Conservation (phyloP, 2,888 invertebrate species). For the Hipparchia semele region DNA sequence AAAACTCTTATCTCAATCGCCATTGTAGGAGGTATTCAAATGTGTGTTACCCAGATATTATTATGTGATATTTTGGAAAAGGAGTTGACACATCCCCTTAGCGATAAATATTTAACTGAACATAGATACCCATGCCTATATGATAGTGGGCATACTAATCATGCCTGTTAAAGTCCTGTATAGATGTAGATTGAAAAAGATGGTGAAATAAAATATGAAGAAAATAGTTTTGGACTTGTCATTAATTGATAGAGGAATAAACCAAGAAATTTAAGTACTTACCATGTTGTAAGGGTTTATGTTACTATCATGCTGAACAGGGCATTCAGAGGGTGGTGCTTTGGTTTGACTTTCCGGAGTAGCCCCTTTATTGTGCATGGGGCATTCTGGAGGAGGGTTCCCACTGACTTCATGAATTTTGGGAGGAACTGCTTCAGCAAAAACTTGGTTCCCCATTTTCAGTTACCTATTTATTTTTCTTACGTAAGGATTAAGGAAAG, state of each 20-base stretch:
- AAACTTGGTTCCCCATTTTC: constrained; percentile 74
- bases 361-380: constrained; percentile 88
- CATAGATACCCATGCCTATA: no score
- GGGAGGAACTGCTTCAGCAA: constrained; percentile 59
- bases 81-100: no score
- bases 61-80: no score
- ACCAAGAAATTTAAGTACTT: constrained; percentile 35
- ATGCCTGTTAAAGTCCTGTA: no score
- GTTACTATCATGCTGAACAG: constrained; percentile 84
- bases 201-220: no score
- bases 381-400: constrained; percentile 90
- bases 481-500: constrained; percentile 63
- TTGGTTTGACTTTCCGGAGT: constrained; percentile 43
- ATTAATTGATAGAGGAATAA: background rate
- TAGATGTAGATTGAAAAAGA: no score
- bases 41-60: no score
- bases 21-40: no score
- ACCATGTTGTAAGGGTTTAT: constrained; percentile 94
- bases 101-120: no score
- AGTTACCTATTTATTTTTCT: constrained; percentile 55
- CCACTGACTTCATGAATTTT: constrained; percentile 48
- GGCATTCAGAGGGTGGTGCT: constrained; percentile 85
- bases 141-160: no score
- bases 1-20: no score
- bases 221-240: background rate